Conservation (phyloP, 2,888 invertebrate genomes). For the Thymelicus lineola region DNA sequence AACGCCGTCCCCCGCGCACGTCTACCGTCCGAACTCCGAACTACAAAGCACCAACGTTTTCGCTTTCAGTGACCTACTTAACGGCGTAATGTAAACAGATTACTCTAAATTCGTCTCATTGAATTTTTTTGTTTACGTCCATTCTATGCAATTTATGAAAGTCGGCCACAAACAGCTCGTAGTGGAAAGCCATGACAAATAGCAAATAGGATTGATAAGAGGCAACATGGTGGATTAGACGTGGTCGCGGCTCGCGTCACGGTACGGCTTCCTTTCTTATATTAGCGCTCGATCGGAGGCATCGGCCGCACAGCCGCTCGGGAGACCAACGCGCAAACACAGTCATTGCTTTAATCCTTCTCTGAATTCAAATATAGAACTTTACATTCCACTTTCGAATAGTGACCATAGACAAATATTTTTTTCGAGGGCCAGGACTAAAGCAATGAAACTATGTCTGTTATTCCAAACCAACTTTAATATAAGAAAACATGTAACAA, state of each 20-base stretch:
- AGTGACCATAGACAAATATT: conserved; percentile 20
- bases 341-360: conserved; percentile 82
- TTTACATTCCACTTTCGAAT: conserved; percentile 32
- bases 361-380: conserved; percentile 42
- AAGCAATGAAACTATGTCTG: conserved; percentile 79
- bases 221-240: conserved; percentile 41
- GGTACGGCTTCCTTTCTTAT: conserved; percentile 46
- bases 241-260: conserved; percentile 38
- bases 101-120: conserved; percentile 3
- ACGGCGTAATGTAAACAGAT: conserved; percentile 1
- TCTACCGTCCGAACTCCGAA: conserved; percentile 10
- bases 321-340: conserved; percentile 50
- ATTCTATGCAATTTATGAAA: not conserved
- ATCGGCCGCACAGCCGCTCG: conserved; percentile 40
- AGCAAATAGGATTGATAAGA: conserved; percentile 49
- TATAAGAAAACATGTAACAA: conserved; percentile 38
- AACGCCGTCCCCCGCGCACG: conserved; percentile 5
- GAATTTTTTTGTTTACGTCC: conserved; percentile 5
- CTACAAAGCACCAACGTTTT: conserved; percentile 6
- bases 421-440: conserved; percentile 64
- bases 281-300: conserved; percentile 15
- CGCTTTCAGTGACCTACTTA: conserved; percentile 10
- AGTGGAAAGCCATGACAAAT: conserved; percentile 40
- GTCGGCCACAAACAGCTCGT: not conserved
- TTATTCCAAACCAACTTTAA: conserved; percentile 60